phyloP scores from a whole-genome alignment of 2,113 vertebrate genomes.

The Phyllostomus discolor region DNA sequence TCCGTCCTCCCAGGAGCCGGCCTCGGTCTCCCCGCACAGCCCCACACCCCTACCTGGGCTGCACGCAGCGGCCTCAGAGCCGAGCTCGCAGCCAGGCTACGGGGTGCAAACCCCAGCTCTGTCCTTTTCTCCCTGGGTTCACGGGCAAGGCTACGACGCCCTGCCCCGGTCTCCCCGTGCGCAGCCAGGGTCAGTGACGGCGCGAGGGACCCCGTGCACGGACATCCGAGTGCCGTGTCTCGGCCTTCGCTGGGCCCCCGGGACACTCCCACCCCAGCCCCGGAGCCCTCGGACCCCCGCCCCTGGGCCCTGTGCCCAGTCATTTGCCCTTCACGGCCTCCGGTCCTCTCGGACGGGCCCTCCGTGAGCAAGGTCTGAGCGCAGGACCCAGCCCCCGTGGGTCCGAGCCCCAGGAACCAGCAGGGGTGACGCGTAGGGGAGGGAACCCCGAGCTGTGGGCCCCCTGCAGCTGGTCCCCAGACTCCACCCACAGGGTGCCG shows the following conservation, averaged over 20 bases:
- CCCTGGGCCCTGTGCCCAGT: neutral
- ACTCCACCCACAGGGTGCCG: neutral
- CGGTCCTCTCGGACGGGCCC: rapidly evolving
- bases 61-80: neutral
- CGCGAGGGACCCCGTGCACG: neutral
- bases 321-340: rapidly evolving
- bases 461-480: neutral
- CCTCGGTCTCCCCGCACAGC: neutral
- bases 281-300: neutral
- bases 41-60: rapidly evolving
- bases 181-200: neutral
- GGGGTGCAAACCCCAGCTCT: neutral
- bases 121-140: neutral
- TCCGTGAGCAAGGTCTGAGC: neutral
- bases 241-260: neutral
- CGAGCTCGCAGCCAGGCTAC: neutral
- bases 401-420: neutral
- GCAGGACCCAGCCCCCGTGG: rapidly evolving
- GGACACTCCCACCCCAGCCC: neutral
- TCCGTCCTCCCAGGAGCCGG: neutral
- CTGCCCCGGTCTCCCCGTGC: neutral
- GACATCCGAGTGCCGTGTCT: too few species aligned
- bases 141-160: neutral
- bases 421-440: rapidly evolving
- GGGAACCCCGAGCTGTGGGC: rapidly evolving